Percentiles rank a stretch among this genome's conserved stretches.
phyloP scores from a whole-genome alignment of 2,797 vertebrate species.

The Bradypodion ventrale region DNA sequence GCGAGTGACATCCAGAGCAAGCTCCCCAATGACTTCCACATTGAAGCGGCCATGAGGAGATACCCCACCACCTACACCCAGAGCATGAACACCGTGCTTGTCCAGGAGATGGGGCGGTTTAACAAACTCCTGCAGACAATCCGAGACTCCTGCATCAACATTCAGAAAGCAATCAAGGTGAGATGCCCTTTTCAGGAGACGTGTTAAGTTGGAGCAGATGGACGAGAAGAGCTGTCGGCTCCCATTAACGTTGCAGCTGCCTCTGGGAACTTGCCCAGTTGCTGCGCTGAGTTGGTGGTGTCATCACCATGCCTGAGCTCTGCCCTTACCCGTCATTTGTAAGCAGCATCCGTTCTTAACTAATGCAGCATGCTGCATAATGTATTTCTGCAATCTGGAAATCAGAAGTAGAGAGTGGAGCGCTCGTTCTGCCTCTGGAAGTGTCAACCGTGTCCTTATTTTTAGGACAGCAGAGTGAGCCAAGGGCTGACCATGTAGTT shows the following conservation, averaged over 20 bases:
- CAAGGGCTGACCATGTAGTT: not conserved
- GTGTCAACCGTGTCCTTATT: not conserved
- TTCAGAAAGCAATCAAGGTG: slow-evolving; percentile 92
- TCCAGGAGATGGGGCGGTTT: slow-evolving; percentile 93
- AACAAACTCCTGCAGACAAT: slow-evolving; percentile 84
- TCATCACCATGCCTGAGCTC: not conserved
- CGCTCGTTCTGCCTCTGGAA: not conserved
- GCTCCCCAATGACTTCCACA: slow-evolving; percentile 84
- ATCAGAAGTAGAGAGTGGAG: not conserved
- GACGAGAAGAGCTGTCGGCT: not conserved
- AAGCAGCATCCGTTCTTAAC: not conserved
- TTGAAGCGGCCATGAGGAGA: slow-evolving; percentile 81
- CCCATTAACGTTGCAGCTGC: not conserved
- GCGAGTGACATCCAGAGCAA: slow-evolving; percentile 86
- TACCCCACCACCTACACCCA: slow-evolving; percentile 87
- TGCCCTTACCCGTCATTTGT: not conserved
- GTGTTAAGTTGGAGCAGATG: not conserved
- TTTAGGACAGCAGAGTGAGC: not conserved
- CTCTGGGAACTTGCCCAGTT: not conserved
- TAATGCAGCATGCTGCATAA: not conserved
- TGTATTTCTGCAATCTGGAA: not conserved
- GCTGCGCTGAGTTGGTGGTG: not conserved
- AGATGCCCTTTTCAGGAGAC: not conserved
- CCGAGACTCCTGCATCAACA: slow-evolving; percentile 82
- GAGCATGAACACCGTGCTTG: slow-evolving; percentile 93